phyloP scores from a whole-genome alignment of 2,797 vertebrate species.

The Gallinago stenura region DNA sequence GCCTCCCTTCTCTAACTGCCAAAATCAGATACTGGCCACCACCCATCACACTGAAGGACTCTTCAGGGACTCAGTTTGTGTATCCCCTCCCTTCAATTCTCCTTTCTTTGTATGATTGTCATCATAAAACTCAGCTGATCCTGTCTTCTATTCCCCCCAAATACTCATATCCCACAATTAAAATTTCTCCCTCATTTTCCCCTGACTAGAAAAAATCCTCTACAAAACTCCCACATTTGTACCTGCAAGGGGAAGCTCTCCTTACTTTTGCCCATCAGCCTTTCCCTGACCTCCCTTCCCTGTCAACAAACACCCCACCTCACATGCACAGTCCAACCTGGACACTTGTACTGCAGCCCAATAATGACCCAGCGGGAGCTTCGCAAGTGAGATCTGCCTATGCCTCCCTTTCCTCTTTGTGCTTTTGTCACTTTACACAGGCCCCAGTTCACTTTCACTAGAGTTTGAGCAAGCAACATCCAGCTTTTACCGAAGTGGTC shows the following conservation, averaged over 20 bases:
- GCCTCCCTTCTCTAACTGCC: not conserved
- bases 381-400: not conserved
- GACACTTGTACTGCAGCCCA: not conserved
- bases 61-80: not conserved
- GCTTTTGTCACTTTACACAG: not conserved
- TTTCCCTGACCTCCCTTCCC: not conserved
- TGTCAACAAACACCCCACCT: not conserved
- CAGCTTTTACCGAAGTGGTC: conserved; percentile 16
- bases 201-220: not conserved
- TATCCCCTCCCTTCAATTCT: not conserved
- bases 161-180: not conserved
- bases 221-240: not conserved
- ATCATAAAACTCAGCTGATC: not conserved
- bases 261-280: not conserved
- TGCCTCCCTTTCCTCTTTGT: not conserved
- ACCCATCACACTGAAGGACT: not conserved
- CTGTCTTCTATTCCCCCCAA: not conserved
- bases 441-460: not conserved
- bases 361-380: not conserved
- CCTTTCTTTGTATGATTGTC: not conserved
- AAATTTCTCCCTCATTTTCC: not conserved
- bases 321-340: rapidly evolving
- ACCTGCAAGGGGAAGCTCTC: not conserved
- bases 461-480: not conserved
- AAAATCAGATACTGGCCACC: not conserved